Percentiles rank a stretch among this genome's conserved stretches.
Evolutionary conservation across 2,888 invertebrate genomes (phyloP).

Genomic region (Nemotelus nigrinus): DNA sequence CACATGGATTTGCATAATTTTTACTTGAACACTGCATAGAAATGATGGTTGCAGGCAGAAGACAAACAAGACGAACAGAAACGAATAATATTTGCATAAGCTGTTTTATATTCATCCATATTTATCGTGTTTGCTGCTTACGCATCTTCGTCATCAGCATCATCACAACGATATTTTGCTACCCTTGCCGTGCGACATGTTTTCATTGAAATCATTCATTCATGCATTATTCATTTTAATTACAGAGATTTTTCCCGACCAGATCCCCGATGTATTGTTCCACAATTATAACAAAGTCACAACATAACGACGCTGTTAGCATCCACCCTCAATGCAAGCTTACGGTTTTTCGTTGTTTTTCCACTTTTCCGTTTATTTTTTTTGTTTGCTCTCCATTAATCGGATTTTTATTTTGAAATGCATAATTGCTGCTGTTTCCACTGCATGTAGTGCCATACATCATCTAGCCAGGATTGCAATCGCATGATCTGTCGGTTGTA

Average conservation of each 20-base stretch:
- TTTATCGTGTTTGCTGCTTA: too few relatives aligned
- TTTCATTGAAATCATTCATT: conserved; percentile 15
- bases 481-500: conserved; percentile 3
- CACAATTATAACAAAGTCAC: conserved; percentile 1
- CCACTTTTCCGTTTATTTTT: too few relatives aligned
- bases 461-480: not conserved
- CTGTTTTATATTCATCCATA: too few relatives aligned
- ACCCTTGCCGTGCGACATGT: not conserved
- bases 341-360: not conserved
- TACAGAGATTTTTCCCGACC: conserved; percentile 12
- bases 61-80: too few relatives aligned
- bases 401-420: conserved; percentile 1
- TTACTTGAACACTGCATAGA: too few relatives aligned
- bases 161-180: too few relatives aligned
- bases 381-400: not conserved
- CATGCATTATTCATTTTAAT: conserved; percentile 28
- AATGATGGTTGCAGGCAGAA: too few relatives aligned
- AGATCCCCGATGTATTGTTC: conserved; percentile 16
- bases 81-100: too few relatives aligned
- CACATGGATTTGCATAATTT: too few relatives aligned
- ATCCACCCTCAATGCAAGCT: not conserved
- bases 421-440: conserved; percentile 10
- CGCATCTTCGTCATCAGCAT: too few relatives aligned
- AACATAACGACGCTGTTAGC: not conserved
- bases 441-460: not conserved